Percentiles rank a stretch among this genome's conserved stretches.
Evolutionary conservation across 2,797 vertebrate genomes (phyloP).

Genomic region (Sebastes vulpes): DNA sequence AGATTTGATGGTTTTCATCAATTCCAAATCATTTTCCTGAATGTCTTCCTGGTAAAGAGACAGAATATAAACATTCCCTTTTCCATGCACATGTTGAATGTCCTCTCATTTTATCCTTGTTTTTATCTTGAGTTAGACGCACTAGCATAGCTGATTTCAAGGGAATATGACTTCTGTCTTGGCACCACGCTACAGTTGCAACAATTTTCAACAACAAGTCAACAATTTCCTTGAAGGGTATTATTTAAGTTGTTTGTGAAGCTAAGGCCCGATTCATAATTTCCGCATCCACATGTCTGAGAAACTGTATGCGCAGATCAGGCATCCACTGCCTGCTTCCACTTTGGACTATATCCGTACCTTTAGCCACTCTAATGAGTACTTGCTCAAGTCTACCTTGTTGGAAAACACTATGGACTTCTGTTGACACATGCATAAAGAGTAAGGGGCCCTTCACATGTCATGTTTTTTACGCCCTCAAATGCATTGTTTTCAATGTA

Average conservation of each 20-base stretch:
- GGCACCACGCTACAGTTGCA: too few relatives aligned
- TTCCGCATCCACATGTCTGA: neutral
- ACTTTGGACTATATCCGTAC: neutral
- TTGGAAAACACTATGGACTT: neutral
- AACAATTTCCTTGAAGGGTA: neutral
- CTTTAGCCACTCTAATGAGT: neutral
- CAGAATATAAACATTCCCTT: neutral
- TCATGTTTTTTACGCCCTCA: too few relatives aligned
- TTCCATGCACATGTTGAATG: neutral
- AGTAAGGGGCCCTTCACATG: neutral
- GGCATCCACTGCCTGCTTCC: neutral
- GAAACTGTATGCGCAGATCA: neutral
- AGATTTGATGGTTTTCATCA: slow-evolving; percentile 19
- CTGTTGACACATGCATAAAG: neutral
- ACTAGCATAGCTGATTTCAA: neutral
- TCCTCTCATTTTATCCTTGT: neutral
- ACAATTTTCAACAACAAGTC: neutral
- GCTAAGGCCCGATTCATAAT: neutral
- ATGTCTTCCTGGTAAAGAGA: neutral
- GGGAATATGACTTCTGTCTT: neutral
- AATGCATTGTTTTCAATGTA: too few relatives aligned
- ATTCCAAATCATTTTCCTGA: neutral
- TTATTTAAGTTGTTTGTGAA: neutral
- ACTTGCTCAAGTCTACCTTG: neutral
- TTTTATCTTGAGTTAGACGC: neutral